phyloP scores from a whole-genome alignment of 2,113 vertebrate species.

The Bubalus kerabau region DNA sequence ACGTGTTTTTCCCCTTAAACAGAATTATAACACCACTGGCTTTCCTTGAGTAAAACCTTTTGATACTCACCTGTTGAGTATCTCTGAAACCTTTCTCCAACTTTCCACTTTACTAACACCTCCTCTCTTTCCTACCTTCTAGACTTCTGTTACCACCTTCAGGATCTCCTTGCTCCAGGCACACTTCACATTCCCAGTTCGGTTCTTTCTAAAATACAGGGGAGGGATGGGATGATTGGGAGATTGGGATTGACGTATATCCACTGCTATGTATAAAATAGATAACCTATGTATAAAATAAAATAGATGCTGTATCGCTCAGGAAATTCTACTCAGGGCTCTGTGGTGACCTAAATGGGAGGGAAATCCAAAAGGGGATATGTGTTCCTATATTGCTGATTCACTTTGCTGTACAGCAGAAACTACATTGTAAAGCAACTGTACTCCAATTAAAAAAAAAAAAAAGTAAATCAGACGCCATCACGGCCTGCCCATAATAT shows the following conservation, averaged over 20 bases:
- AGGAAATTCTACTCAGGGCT: not conserved
- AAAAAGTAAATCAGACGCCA: fast-evolving
- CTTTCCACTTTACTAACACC: not conserved
- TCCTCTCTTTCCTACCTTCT: not conserved
- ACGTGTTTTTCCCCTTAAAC: not conserved
- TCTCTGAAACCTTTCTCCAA: not conserved
- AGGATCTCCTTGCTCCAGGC: not conserved
- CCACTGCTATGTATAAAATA: not conserved
- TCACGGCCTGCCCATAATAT: not conserved
- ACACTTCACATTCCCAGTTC: not conserved
- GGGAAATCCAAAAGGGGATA: not conserved
- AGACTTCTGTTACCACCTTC: not conserved
- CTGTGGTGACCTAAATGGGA: not conserved
- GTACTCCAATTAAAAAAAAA: not conserved
- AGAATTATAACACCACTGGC: not conserved
- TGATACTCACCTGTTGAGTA: not conserved
- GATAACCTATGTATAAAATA: no score
- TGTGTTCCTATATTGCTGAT: not conserved
- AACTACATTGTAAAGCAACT: not conserved
- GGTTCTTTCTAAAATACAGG: not conserved
- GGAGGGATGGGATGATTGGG: not conserved
- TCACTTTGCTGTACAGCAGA: not conserved
- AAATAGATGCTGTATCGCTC: fast-evolving
- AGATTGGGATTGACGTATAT: not conserved
- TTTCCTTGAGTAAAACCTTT: not conserved